A percentile compares a stretch with the other conserved stretches of the same genome.
phyloP scores from a whole-genome alignment of 2,113 vertebrate species.

The Periophthalmus modestus region DNA sequence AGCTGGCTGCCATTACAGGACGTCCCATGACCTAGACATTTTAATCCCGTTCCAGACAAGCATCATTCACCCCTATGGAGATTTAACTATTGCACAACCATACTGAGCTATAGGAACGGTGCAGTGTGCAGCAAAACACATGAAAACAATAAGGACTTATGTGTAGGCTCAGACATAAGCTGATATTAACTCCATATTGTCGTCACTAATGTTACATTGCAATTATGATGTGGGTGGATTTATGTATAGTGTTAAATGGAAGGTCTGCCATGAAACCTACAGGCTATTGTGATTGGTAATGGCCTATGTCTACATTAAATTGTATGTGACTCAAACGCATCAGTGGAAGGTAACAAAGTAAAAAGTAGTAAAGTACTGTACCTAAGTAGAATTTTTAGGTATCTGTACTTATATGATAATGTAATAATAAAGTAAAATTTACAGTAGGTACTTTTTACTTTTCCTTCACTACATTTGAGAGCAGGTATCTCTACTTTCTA shows the following conservation, averaged over 20 bases:
- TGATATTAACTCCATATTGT: not conserved
- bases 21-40: constrained; percentile 72
- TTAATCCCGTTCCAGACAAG: constrained; percentile 74
- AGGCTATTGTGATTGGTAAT: not conserved
- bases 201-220: not conserved
- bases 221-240: not conserved
- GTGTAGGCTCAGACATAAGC: not conserved
- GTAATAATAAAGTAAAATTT: no score
- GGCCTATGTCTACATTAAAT: not conserved
- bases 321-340: not conserved
- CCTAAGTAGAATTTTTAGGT: not conserved
- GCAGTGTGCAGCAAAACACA: not conserved
- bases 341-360: no score
- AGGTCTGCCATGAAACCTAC: not conserved
- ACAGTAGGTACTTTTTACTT: no score
- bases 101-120: not conserved
- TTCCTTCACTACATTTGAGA: no score
- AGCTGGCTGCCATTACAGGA: constrained; percentile 62
- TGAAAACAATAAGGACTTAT: constrained; percentile 7
- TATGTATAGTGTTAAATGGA: not conserved
- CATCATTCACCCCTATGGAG: constrained; percentile 49
- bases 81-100: constrained; percentile 42
- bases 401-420: no score
- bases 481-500: no score
- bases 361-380: no score